Evolutionary conservation across 2,888 invertebrate genomes (phyloP), one percentile per base, ranked within the genome.

Genomic region (Geotrupes spiniger): DNA sequence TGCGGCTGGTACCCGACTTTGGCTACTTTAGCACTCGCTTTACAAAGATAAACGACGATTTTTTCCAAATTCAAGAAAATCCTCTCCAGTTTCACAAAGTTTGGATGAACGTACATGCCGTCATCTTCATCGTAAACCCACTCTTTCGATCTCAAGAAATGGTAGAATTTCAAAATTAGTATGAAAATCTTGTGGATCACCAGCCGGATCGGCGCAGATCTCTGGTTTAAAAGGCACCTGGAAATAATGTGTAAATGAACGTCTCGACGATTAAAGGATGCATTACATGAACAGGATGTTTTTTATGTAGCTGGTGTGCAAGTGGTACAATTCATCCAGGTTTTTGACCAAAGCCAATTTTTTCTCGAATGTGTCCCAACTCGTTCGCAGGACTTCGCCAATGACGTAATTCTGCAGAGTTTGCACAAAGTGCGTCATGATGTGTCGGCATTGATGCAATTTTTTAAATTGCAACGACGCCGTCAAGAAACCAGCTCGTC

Each of bases 381-480:
- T 85, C 0, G 82, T 78, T 42, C 86, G 82, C 17, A 90, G 75
- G 17, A 89, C 88, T 41, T 84, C 87, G 0, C 87, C 85, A 1
- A 85, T 84, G 42, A 90, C 79, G 65, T 90, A 89, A 71, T 84
- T 86, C 66, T 89, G 85, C 16, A 89, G 67, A 0, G 87, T 84
- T 48, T 85, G 80, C 36, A 89, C 79, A 64, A 90, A 83, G 46
- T 89, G 86, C 17, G 84, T 82, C 83, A 90, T 85, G 12, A 84
- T 77, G 63, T 89, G 86, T 0, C 89, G 78, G 61, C 83, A 84
- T 48, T 84, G 75, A 63, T 89, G 88, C 6, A 89, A 70, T 42
- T 81, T 78, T 41, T 84, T 80, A 71, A 87, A 87, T 51, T 90
- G 88, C 0, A 80, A 78, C 0, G 87, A 84, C 8, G 74, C 67